Evolutionary conservation across 2,113 vertebrate genomes (phyloP).

Genomic region (Illadopsis cleaveri): DNA sequence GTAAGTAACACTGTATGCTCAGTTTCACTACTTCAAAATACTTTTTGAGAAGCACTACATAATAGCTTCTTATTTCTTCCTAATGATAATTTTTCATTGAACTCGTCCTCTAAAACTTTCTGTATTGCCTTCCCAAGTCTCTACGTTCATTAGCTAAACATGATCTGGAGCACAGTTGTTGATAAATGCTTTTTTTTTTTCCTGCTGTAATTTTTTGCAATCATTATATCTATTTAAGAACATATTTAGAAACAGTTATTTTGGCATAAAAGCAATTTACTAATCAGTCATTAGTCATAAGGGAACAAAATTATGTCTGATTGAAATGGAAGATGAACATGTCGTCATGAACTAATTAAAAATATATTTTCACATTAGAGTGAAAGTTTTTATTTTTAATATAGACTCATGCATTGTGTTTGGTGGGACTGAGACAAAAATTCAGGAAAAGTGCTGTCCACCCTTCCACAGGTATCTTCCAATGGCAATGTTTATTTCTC

Average conservation of each 20-base stretch:
- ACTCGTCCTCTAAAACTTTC: slow-evolving; percentile 13
- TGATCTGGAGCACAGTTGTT: slow-evolving; percentile 3
- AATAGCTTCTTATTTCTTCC: neutral
- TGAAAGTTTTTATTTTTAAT: neutral
- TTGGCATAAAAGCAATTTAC: slow-evolving; percentile 46
- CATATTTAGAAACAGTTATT: slow-evolving; percentile 49
- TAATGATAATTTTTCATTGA: neutral
- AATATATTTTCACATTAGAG: neutral
- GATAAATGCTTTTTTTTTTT: neutral
- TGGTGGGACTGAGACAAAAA: neutral
- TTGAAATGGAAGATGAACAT: slow-evolving; percentile 35
- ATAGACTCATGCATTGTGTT: neutral
- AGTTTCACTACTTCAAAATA: neutral
- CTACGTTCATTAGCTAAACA: neutral
- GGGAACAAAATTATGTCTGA: slow-evolving; percentile 28
- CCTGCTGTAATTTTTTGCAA: slow-evolving; percentile 14
- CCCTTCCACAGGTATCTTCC: neutral
- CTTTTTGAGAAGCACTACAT: neutral
- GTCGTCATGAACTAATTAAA: slow-evolving; percentile 20
- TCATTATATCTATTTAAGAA: slow-evolving; percentile 33
- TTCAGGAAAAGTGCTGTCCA: neutral
- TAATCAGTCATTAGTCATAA: slow-evolving; percentile 47
- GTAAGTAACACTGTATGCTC: neutral
- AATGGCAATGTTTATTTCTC: neutral
- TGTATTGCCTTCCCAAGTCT: neutral